Evolutionary conservation across 1,140 invertebrate genomes (phyloP), one percentile per base, ranked within the genome.

Genomic region (Platorchestia sp.): DNA sequence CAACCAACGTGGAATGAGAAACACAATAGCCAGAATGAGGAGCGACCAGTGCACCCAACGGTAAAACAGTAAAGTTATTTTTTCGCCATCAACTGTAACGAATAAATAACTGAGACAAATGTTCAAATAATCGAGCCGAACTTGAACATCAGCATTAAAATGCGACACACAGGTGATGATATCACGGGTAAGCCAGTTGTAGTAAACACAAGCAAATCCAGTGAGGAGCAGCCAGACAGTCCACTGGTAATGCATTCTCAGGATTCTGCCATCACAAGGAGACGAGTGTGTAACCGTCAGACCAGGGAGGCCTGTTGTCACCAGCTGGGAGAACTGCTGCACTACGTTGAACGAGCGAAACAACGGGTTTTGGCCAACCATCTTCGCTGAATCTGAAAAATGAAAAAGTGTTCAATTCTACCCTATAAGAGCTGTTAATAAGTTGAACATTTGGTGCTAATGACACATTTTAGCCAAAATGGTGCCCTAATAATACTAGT

Each of bases 201-300:
- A 95, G n/a, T 91, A 95, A 16, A 95, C 89, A 45, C 86, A 45
- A 5, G 40, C 86, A 95, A 89, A 95, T 40, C 95, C 89, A 40
- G 45, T n/a, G 45, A 95, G 45, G 0, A 95, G 53, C 44, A 90
- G 19, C 95, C 95, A 95, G 41, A 95, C 44, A 5, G 95, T 95
- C 95, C 95, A 95, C 45, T 95, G 95, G 86, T 95, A 95, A 86
- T 95, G 95, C 95, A 95, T 95, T 45, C 95, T 89, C 16, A 95
- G 86, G 10, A 95, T 86, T 53, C 47, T 90, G 51, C 95, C 86
- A 47, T 95, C 95, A 44, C 75, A 51, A 27, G 95, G 95, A 3
- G 95, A 87, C 6, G 95, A 89, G 42, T 86, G 86, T 51, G 86
- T 51, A 10, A 90, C 44, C n/a, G 53, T 41, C 22, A 41, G 27